These are phyloP conservation scores for Apamea monoglypha DNA, from an alignment of 2,888 invertebrate species.

Conservation along the genomic window DNA sequence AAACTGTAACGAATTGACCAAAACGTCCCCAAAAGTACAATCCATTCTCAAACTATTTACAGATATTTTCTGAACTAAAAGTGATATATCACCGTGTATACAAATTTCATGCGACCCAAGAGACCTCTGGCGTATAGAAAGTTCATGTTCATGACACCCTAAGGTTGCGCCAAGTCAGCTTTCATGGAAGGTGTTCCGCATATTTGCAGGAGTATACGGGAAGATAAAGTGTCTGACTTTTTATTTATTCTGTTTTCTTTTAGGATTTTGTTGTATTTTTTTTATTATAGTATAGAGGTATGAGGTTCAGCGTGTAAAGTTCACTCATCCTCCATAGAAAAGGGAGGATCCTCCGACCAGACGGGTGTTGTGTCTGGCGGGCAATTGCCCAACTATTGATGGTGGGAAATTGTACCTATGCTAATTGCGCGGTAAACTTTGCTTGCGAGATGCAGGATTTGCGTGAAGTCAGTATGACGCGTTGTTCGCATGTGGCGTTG, in stretches of 20 bases:
- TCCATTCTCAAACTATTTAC: conserved; percentile 32
- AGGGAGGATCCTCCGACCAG: too few relatives aligned
- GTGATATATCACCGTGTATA: conserved; percentile 39
- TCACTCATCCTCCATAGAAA: too few relatives aligned
- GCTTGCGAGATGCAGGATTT: too few relatives aligned
- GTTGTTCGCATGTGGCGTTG: too few relatives aligned
- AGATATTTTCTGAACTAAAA: conserved; percentile 26
- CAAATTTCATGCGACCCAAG: conserved; percentile 62
- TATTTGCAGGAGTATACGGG: conserved; percentile 15
- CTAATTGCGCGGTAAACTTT: too few relatives aligned
- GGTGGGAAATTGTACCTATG: too few relatives aligned
- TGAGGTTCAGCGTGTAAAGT: too few relatives aligned
- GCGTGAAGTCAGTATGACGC: too few relatives aligned
- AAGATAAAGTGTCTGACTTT: not conserved
- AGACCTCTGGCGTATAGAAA: conserved; percentile 70
- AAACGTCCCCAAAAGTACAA: not conserved
- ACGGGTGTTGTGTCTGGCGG: too few relatives aligned
- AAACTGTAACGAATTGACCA: not conserved
- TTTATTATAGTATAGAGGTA: too few relatives aligned
- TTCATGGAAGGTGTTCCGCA: conserved; percentile 28
- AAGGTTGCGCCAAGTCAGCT: conserved; percentile 60
- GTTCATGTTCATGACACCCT: conserved; percentile 71
- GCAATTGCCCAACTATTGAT: too few relatives aligned
- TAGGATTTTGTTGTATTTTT: not conserved
- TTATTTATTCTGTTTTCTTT: not conserved